Conservation (phyloP, 35 echinoderm and acorn worm species). For the Hemicentrotus pulcherrimus region DNA sequence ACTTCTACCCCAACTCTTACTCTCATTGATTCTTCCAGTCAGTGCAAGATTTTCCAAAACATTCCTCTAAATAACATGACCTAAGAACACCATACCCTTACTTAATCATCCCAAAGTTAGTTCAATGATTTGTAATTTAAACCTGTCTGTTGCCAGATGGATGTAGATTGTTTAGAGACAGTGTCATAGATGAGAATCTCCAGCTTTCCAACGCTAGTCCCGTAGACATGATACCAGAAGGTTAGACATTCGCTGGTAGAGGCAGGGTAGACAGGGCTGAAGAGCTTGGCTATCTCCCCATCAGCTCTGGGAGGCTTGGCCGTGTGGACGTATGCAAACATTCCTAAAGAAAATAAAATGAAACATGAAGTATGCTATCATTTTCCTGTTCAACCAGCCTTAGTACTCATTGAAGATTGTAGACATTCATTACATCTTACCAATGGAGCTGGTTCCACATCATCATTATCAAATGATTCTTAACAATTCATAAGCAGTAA, state of each 20-base stretch:
- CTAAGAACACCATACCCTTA: too few species aligned
- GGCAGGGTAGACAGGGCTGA: slow-evolving; percentile 41
- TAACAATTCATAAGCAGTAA: too few species aligned
- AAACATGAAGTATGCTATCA: background rate
- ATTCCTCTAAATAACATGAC: too few species aligned
- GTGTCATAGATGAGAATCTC: slow-evolving; percentile 49
- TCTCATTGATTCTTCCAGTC: too few species aligned
- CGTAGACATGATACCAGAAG: slow-evolving; percentile 97
- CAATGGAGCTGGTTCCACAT: too few species aligned
- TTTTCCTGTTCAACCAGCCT: too few species aligned
- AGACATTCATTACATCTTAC: too few species aligned
- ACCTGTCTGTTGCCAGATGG: background rate
- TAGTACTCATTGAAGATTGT: too few species aligned
- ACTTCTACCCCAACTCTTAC: too few species aligned
- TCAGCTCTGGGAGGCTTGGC: slow-evolving; percentile 7
- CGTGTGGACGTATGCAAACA: slow-evolving; percentile 32
- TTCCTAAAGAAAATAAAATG: background rate
- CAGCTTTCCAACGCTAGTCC: slow-evolving; percentile 65
- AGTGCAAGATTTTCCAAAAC: too few species aligned
- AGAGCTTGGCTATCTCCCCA: slow-evolving; percentile 62
- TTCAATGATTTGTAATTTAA: background rate
- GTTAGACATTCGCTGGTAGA: slow-evolving; percentile 61
- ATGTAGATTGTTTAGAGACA: background rate
- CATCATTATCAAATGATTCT: too few species aligned
- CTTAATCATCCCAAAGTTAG: too few species aligned